These are phyloP conservation scores for Otocyon megalotis DNA, from an alignment of 2,113 vertebrate genomes.

Conservation along the genomic window DNA sequence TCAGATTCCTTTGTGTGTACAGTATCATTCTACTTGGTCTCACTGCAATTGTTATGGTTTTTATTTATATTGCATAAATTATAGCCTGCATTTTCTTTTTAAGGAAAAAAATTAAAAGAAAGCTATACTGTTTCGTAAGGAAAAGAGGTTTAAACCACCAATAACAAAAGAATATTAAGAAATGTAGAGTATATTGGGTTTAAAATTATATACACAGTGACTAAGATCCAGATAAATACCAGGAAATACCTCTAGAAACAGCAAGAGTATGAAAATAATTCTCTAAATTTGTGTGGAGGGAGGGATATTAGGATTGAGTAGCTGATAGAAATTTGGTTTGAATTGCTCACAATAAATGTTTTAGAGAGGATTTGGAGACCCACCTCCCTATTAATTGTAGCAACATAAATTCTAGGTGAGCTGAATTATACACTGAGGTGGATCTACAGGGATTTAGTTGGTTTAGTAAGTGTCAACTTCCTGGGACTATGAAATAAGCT, in stretches of 20 bases:
- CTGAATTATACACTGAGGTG: constrained; percentile 48
- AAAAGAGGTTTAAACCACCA: not conserved
- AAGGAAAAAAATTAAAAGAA: not conserved
- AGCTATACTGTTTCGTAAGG: not conserved
- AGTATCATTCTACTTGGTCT: not conserved
- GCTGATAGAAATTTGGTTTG: constrained; percentile 33
- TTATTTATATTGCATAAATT: constrained; percentile 27
- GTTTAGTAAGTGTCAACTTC: constrained; percentile 69
- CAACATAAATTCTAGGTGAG: constrained; percentile 35
- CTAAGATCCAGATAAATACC: constrained; percentile 41
- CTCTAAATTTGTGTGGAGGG: not conserved
- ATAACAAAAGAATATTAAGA: not conserved
- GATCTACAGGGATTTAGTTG: constrained; percentile 60
- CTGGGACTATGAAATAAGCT: constrained; percentile 67
- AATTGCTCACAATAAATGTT: constrained; percentile 22
- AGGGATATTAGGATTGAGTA: not conserved
- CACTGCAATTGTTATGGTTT: constrained; percentile 8
- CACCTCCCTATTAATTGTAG: not conserved
- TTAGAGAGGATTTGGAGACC: not conserved
- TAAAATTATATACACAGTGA: not conserved
- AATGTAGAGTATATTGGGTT: not conserved
- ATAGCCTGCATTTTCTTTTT: not conserved
- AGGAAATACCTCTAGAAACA: not conserved
- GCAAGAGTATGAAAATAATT: not conserved
- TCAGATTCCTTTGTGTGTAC: constrained; percentile 21